These are phyloP conservation scores for Lutjanus campechanus DNA, from an alignment of 2,797 vertebrate species.

Conservation along the genomic window DNA sequence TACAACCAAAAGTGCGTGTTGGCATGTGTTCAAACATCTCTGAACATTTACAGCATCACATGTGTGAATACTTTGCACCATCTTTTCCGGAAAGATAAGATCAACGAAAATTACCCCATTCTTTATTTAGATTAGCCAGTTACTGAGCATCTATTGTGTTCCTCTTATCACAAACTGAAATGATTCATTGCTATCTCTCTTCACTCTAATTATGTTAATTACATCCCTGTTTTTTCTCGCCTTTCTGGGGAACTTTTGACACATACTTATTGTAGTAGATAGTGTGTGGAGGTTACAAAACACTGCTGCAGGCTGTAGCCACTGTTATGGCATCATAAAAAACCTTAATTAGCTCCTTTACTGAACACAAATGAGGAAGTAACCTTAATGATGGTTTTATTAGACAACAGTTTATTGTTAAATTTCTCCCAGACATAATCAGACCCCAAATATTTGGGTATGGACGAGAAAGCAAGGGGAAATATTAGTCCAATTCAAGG, in stretches of 20 bases:
- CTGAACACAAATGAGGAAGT: constrained; percentile 25
- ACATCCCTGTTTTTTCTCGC: neutral
- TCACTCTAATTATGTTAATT: constrained; percentile 21
- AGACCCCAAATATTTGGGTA: neutral
- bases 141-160: neutral
- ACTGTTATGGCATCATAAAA: constrained; percentile 12
- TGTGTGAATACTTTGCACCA: constrained; percentile 58
- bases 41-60: constrained; percentile 58
- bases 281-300: constrained; percentile 17
- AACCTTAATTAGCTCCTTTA: constrained; percentile 8
- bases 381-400: neutral
- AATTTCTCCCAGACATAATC: constrained; percentile 2
- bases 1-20: constrained; percentile 62
- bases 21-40: constrained; percentile 68
- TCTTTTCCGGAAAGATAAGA: constrained; percentile 64
- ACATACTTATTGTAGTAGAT: neutral
- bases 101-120: constrained; percentile 50
- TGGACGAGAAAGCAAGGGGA: neutral
- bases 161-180: neutral
- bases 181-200: neutral
- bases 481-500: neutral
- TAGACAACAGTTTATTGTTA: constrained; percentile 8
- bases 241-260: constrained; percentile 1
- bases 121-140: constrained; percentile 39
- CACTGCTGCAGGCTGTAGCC: constrained; percentile 11